Base-by-base conservation (phyloP, 2,888 invertebrate species). In the Clitarchus hookeri region DNA sequence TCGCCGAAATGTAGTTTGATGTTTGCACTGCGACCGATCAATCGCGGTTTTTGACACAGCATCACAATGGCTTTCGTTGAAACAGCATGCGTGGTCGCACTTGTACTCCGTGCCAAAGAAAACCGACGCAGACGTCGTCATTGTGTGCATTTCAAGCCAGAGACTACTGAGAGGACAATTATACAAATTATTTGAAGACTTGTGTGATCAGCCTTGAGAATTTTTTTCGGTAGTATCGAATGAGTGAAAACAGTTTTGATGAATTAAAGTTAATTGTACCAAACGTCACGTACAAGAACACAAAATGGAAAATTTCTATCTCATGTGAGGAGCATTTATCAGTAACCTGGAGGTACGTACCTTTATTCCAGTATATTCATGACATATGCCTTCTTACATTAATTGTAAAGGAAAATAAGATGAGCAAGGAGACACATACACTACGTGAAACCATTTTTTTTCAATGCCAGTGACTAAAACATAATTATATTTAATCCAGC, bases 181-280 rank as follows among this genome's bases (percentile, higher is more conserved):
- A n/a, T 84, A 36, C 54, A 84, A 84, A 36, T 77, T 84, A 36
- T 77, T 84, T 77, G 25, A 84, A 25, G 84, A 84, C 54, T 84
- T 53, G 54, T 84, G 65, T 25, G 84, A 84, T 0, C 54, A 84
- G 3, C 65, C 84, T 6, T 65, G 26, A 12, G 36, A 12, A 84
- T 3, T 84, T 84, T 65, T 84, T 65, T 65, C 65, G 26, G 77
- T 84, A 77, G 19, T 84, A 84, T 0, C n/a, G 65, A 77, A 84
- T 84, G 65, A 84, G 65, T 27, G 25, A 77, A 84, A 77, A 65
- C 0, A 84, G 65, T 84, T 84, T 84, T 27, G 84, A 65, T 27
- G 27, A 77, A 6, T 84, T 65, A 36, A 23, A 26, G 23, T 25
- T 26, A 6, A 65, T 12, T 65, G 84, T 13, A 0, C 84, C 84